Base-by-base conservation (phyloP, 2,888 invertebrate genomes). In the Xestia rhomboidea region DNA sequence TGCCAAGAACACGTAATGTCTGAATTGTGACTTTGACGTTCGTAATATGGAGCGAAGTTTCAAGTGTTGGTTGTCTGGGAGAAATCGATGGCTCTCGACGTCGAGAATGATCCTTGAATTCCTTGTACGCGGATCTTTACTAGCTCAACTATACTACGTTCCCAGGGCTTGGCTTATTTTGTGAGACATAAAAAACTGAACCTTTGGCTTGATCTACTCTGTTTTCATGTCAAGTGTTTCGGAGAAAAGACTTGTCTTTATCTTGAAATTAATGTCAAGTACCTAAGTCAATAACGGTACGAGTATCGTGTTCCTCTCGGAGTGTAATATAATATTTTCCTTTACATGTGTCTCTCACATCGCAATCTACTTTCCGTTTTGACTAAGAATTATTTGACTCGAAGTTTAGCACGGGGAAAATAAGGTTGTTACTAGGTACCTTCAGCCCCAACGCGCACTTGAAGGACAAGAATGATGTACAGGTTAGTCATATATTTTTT, bases 21-120 rank as follows among this genome's bases (percentile, higher is more conserved):
- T 87, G 89, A 92, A 93, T 92, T 91, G 91, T 90, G 89, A 89
- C 89, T 90, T 88, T 73, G 84, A 88, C 90, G 90, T 90, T 89
- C 88, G 92, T 91, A 89, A 90, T 91, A 85, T 88, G 88, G 87
- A 87, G 85, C 30, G 73, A 78, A 86, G 76, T 82, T 84, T 80
- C 78, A 74, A 81, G 79, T 84, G 78, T 79, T 81, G 83, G 78
- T 73, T 76, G 73, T 77, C 75, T 88, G 79, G 83, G 77, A 86
- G 87, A 77, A 90, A 91, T 90, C 88, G 88, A 89, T 90, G 90
- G 76, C 67, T 62, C 82, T 91, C 89, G 86, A 91, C 89, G 62
- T 69, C 30, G 49, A 41, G 64, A 69, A 79, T 57, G 72, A 77
- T 74, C 73, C 82, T 83, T 81, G 81, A 75, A 68, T 71, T 71